Base-by-base conservation (phyloP, 2,888 invertebrate species). In the Drosophila algonquin region DNA sequence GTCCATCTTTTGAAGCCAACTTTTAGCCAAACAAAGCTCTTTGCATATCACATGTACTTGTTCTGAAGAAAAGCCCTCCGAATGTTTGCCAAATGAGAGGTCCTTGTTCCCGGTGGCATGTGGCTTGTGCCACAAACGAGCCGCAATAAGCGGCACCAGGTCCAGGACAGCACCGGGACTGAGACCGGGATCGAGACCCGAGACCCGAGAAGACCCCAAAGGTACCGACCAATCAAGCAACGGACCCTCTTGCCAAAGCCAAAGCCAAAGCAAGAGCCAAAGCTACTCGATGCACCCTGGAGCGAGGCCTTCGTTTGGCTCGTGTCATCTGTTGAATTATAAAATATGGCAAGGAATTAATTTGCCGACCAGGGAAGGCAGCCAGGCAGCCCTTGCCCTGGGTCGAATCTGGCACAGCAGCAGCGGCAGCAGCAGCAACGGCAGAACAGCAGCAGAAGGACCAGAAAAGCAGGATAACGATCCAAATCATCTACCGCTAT, bases 321-420 rank as follows among this genome's bases (percentile, higher is more conserved):
- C 88, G 88, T 89, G 88, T 89, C 88, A 89, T 89, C 88, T 89
- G 88, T 89, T 89, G 88, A 85, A 80, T 88, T 89, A 88, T 88
- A 88, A 88, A 88, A 81, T 88, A 88, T 88, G 85, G 88, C 88
- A 88, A 87, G 85, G 87, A 87, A 89, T 88, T 88, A 88, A 88
- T 88, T 87, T 89, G 84, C 40, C 40, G n/a, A n/a, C 40, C 40
- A 40, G 40, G 40, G 67, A 72, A 57, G 76, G 71, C 71, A 60
- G 70, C 70, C 63, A 80, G 74, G 79, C 80, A 80, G 74, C 80
- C 80, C 76, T 50, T 57, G 59, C 45, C 67, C 63, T 60, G 65
- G 68, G 53, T 65, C 55, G 84, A 85, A 85, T 85, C 84, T 85
- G 84, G 84, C 81, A 87, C 84, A 85, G 75, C 81, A 84, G 84